These are phyloP conservation scores for Riptortus pedestris DNA, from an alignment of 1,140 invertebrate species.

Conservation along the genomic window DNA sequence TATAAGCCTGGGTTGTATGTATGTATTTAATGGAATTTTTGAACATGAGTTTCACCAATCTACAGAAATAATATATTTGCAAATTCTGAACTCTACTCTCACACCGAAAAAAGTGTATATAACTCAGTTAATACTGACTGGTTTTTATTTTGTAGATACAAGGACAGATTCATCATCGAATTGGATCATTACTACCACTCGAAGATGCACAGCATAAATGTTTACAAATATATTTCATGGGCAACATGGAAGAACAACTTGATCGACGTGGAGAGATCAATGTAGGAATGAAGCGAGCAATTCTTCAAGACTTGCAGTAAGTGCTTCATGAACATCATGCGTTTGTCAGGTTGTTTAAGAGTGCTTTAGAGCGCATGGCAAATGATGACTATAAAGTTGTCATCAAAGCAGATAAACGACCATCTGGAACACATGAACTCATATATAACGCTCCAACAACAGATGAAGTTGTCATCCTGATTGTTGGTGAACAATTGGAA, in stretches of 20 bases:
- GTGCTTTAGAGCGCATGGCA: conserved; percentile 35
- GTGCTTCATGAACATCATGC: conserved; percentile 37
- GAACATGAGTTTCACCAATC: too few relatives aligned
- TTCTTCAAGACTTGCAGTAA: conserved; percentile 34
- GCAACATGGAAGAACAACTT: background rate
- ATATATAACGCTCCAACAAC: conserved; percentile 38
- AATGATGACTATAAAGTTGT: conserved; percentile 37
- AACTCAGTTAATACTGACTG: too few relatives aligned
- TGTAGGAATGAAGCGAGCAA: conserved; percentile 35
- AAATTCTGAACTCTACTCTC: too few relatives aligned
- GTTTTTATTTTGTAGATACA: background rate
- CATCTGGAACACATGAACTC: conserved; percentile 37
- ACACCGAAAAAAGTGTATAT: too few relatives aligned
- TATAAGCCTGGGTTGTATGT: background rate
- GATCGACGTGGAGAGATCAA: conserved; percentile 6
- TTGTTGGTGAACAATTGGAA: conserved; percentile 37
- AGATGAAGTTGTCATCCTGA: conserved; percentile 39
- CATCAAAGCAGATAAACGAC: conserved; percentile 37
- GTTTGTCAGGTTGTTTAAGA: conserved; percentile 38
- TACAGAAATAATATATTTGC: too few relatives aligned
- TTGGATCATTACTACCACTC: conserved; percentile 33
- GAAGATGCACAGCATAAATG: conserved; percentile 30
- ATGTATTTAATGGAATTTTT: background rate
- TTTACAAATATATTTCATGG: conserved; percentile 35
- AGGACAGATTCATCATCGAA: conserved; percentile 30